Evolutionary conservation across 2,113 vertebrate species (phyloP).

Genomic region (Channa maculata): DNA sequence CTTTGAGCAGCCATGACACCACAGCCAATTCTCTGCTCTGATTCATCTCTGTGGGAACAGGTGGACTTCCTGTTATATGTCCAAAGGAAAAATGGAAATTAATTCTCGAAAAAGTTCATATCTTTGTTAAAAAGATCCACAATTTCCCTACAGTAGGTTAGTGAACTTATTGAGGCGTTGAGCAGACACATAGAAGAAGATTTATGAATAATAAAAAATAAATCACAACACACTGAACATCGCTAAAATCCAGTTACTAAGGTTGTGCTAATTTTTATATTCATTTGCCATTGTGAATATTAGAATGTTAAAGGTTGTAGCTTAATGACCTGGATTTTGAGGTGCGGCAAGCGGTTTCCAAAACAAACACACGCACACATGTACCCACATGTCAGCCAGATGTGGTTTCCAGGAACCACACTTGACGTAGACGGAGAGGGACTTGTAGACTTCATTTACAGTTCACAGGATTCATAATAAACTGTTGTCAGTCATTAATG

Average conservation of each 20-base stretch:
- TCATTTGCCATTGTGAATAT: slow-evolving; percentile 3
- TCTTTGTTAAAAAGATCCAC: too few relatives aligned
- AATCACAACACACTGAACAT: background rate
- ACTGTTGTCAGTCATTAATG: too few relatives aligned
- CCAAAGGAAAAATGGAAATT: slow-evolving; percentile 6
- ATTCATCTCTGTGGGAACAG: slow-evolving; percentile 71
- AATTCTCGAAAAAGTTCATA: slow-evolving; percentile 11
- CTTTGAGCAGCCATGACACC: slow-evolving; percentile 57
- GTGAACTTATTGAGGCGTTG: background rate
- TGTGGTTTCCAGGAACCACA: too few relatives aligned
- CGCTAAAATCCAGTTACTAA: slow-evolving; percentile 2
- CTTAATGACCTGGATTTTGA: slow-evolving; percentile 14
- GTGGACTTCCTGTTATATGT: slow-evolving; percentile 60
- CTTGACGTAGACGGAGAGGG: too few relatives aligned
- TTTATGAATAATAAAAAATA: background rate
- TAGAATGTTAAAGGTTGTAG: background rate
- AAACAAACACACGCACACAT: background rate
- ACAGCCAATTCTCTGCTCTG: slow-evolving; percentile 53
- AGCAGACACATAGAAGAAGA: background rate
- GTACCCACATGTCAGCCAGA: too few relatives aligned
- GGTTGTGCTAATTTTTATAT: background rate
- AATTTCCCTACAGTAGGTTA: too few relatives aligned
- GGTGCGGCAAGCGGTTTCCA: background rate
- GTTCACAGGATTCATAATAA: too few relatives aligned
- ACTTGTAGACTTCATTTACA: too few relatives aligned